These are phyloP conservation scores for Epizoanthus rinbou DNA, from an alignment of 92 coral and sea anemone genomes.

Conservation along the genomic window DNA sequence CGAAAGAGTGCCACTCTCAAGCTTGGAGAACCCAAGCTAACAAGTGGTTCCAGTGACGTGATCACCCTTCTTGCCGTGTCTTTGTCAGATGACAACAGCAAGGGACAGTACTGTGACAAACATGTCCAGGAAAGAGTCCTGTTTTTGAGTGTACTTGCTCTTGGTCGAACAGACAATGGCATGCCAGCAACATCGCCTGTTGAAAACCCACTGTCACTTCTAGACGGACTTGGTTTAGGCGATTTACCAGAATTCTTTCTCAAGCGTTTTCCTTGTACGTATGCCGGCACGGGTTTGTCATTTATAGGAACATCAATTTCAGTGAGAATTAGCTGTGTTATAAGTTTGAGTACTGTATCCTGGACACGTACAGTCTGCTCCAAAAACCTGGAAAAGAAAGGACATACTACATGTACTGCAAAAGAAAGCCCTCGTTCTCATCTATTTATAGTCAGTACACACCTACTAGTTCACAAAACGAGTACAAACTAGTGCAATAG, in stretches of 20 bases:
- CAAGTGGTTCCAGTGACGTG: slow-evolving; percentile 75
- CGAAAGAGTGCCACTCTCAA: slow-evolving; percentile 80
- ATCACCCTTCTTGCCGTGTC: slow-evolving; percentile 67
- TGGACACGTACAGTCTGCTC: slow-evolving; percentile 71
- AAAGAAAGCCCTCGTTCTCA: neutral
- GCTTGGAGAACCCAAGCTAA: slow-evolving; percentile 70
- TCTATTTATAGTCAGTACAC: no score
- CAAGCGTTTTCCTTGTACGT: slow-evolving; percentile 40
- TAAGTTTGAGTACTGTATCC: slow-evolving; percentile 59
- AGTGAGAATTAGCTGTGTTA: slow-evolving; percentile 69
- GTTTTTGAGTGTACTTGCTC: slow-evolving; percentile 40
- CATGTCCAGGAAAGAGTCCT: slow-evolving; percentile 73
- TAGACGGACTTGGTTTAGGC: slow-evolving; percentile 61
- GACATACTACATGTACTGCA: neutral
- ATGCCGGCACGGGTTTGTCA: slow-evolving; percentile 19
- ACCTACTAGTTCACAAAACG: no score
- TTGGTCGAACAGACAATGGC: slow-evolving; percentile 28
- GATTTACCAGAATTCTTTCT: slow-evolving; percentile 58
- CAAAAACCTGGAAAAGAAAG: slow-evolving; percentile 53
- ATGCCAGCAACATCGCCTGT: slow-evolving; percentile 57
- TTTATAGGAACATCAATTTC: slow-evolving; percentile 59
- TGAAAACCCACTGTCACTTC: slow-evolving; percentile 68
- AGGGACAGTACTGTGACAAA: slow-evolving; percentile 77
- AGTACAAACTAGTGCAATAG: no score
- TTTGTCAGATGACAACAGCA: slow-evolving; percentile 61